Base-by-base conservation (phyloP, 1,140 invertebrate genomes). In the Drosophila gunungcola region DNA sequence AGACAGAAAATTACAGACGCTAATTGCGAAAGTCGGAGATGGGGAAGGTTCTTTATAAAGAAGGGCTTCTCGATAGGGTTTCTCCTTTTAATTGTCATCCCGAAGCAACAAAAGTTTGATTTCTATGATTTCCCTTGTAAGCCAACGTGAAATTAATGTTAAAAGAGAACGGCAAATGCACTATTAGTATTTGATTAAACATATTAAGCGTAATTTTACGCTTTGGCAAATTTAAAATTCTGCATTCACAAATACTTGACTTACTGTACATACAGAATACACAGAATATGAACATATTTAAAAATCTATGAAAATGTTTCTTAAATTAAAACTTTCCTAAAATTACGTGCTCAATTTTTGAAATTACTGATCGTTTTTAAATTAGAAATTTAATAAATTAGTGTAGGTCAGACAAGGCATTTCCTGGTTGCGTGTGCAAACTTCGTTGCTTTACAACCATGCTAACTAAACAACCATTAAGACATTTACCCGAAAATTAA, bases 31-130 rank as follows among this genome's bases (percentile, higher is more conserved):
- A 29, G 2, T 21, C 25, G n/a, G 49, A 11, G 27, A 39, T 21
- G 36, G 36, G 41, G n/a, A 53, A 38, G 48, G 78, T 65, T 42
- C 16, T 45, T 42, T 70, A 56, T 13, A 43, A 78, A n/a, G 62
- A 78, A 16, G 58, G 83, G 75, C 74, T 86, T 88, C 79, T 58
- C 58, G 45, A 60, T 89, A 89, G 54, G 83, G 83, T 86, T 86
- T 88, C 60, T 16, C 29, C 49, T 41, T 43, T 48, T 82, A 86
- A 86, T 82, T 88, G 67, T 56, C 64, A 39, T n/a, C 9, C 16
- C 27, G 64, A 56, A 70, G 67, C 67, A 56, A 21, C 34, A 46
- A 55, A 61, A 63, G 49, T 36, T 75, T 11, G 9, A 84, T 68
- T 84, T 80, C 56, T 82, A 82, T 43, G 83, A 88, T 79, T 86